Evolutionary conservation across 2,888 invertebrate species (phyloP), one percentile per base, ranked within the genome.

Genomic region (Idaea straminata): DNA sequence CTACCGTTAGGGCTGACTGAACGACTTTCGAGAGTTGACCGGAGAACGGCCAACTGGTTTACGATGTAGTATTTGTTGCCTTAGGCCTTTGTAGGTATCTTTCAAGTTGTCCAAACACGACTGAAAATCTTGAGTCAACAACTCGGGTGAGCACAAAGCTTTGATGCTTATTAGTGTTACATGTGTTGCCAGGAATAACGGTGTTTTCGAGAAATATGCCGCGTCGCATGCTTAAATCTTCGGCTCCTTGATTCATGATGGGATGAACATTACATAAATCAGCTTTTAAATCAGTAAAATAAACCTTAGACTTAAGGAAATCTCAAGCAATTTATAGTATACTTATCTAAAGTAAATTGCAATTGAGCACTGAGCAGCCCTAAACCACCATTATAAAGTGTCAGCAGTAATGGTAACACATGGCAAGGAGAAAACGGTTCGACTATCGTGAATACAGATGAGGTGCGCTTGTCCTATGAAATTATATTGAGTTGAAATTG

Each of bases 401-500:
- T 82, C 83, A 80, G 80, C 81, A 76, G 62, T 79, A 80, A 79
- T 80, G 79, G 79, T 79, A 81, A 83, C 83, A 81, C 82, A 83
- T 80, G 82, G 79, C 75, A 76, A 78, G 78, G 78, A 79, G 80
- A 77, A 85, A 80, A 83, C 79, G 78, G 74, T 68, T 72, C 71
- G 67, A 72, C 73, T 72, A 77, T 71, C 74, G 76, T 82, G 85
- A 84, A 84, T 85, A 70, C 71, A 73, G 82, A 84, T 83, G 77
- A 82, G 74, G 66, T 69, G 74, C 75, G 72, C 74, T 76, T 74
- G 70, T 77, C 74, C 79, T 77, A 74, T 77, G 76, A 75, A 77
- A 80, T 77, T 78, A 74, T 79, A 78, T 76, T 71, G 69, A 70
- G 68, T 72, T 71, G 69, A 69, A 72, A 74, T 71, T 74, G 71